Percentiles rank a stretch among this genome's conserved stretches.
These are phyloP conservation scores for Charina bottae DNA, from an alignment of 2,113 vertebrate species.

Conservation along the genomic window DNA sequence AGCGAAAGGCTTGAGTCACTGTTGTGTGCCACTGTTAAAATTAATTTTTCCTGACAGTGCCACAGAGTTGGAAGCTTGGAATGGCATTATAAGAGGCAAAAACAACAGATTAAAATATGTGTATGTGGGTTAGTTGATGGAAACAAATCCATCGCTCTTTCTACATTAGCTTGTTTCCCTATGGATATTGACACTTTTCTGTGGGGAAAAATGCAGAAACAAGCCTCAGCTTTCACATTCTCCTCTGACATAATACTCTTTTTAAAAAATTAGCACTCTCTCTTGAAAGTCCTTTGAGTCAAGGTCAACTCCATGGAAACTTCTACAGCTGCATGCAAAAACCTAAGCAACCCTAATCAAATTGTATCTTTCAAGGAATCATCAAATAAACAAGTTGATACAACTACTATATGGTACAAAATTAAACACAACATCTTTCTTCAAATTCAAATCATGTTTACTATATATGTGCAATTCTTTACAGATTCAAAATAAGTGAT, in stretches of 20 bases:
- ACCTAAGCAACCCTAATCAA: not conserved
- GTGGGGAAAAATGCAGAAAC: slow-evolving; percentile 50
- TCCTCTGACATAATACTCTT: slow-evolving; percentile 38
- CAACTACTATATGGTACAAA: not conserved
- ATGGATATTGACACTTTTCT: slow-evolving; percentile 54
- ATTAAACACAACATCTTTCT: not conserved
- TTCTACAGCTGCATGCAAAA: not conserved
- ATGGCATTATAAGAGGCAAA: slow-evolving; percentile 66
- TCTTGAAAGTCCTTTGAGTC: not conserved
- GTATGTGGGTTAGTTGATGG: slow-evolving; percentile 67
- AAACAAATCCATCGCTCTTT: slow-evolving; percentile 64
- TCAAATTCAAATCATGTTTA: not conserved
- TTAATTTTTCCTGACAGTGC: slow-evolving; percentile 76
- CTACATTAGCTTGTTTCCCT: slow-evolving; percentile 63
- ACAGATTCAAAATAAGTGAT: not conserved
- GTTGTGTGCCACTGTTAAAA: slow-evolving; percentile 71
- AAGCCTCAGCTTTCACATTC: slow-evolving; percentile 47
- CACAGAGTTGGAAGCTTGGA: slow-evolving; percentile 64
- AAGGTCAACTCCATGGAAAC: not conserved
- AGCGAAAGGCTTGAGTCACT: slow-evolving; percentile 63
- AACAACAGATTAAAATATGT: slow-evolving; percentile 67
- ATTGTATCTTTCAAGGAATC: not conserved
- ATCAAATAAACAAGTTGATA: not conserved
- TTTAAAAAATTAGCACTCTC: not conserved
- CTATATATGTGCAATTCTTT: not conserved